phyloP scores from a whole-genome alignment of 2,113 vertebrate species.

The Camarhynchus parvulus region DNA sequence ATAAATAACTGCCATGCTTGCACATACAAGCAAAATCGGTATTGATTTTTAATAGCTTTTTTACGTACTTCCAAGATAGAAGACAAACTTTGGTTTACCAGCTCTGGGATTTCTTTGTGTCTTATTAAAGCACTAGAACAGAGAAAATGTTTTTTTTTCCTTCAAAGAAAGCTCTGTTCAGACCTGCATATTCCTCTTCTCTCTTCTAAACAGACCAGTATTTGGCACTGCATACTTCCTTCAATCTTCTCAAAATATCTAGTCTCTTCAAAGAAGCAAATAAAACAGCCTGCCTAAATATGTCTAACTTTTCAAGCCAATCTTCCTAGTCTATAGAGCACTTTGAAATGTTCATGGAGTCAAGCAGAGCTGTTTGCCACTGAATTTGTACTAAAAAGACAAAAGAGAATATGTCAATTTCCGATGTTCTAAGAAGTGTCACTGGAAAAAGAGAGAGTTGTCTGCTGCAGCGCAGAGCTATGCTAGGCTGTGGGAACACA shows the following conservation, averaged over 20 bases:
- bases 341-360: slow-evolving; percentile 58
- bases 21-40: background rate
- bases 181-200: background rate
- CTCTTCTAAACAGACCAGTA: slow-evolving; percentile 24
- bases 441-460: slow-evolving; percentile 52
- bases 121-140: background rate
- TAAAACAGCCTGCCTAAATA: slow-evolving; percentile 58
- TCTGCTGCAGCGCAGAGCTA: slow-evolving; percentile 51
- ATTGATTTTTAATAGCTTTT: background rate
- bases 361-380: slow-evolving; percentile 70
- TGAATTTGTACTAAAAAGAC: slow-evolving; percentile 67
- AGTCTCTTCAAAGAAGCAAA: slow-evolving; percentile 52
- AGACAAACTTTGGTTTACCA: background rate
- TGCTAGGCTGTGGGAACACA: slow-evolving; percentile 67
- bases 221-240: slow-evolving; percentile 33
- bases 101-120: background rate
- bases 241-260: slow-evolving; percentile 31
- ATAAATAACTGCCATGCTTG: background rate
- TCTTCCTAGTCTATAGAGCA: slow-evolving; percentile 51
- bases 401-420: slow-evolving; percentile 71
- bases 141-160: background rate
- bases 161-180: background rate
- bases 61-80: background rate
- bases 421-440: slow-evolving; percentile 65
- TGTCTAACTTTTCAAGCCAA: slow-evolving; percentile 62